Percentiles rank a stretch among this genome's conserved stretches.
phyloP scores from a whole-genome alignment of 2,113 vertebrate genomes.

The Meriones unguiculatus region DNA sequence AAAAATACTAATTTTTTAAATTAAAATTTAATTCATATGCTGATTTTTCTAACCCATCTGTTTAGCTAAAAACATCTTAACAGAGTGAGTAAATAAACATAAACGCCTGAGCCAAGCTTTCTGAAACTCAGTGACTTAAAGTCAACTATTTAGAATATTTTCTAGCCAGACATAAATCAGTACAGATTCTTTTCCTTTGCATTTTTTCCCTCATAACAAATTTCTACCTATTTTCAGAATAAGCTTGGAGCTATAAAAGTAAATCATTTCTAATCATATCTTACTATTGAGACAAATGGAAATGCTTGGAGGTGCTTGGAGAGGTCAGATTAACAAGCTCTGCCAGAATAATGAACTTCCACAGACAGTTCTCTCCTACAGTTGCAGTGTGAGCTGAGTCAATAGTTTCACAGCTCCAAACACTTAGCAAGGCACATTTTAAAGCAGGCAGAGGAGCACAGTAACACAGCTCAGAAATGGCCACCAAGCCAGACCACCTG shows the following conservation, averaged over 20 bases:
- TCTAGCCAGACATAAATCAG: background rate
- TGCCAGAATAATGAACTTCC: no score
- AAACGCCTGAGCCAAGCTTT: background rate
- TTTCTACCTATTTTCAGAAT: background rate
- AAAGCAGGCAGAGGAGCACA: background rate
- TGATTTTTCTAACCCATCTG: background rate
- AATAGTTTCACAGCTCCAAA: background rate
- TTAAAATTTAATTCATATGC: background rate
- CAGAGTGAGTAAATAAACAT: background rate
- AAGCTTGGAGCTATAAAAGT: background rate
- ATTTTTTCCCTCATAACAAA: background rate
- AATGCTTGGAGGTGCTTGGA: background rate
- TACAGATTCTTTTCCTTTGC: background rate
- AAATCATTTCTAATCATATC: background rate
- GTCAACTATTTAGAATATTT: conserved; percentile 28
- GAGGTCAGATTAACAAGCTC: background rate
- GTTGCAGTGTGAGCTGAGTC: background rate
- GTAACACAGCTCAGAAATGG: background rate
- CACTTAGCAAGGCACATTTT: background rate
- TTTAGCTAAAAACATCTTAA: background rate
- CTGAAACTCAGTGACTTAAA: background rate
- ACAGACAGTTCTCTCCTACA: conserved; percentile 44
- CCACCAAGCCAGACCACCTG: no score
- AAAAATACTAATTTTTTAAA: background rate
- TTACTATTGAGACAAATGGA: background rate